Evolutionary conservation across 2,113 vertebrate species (phyloP).

Genomic region (Erpornis zantholeuca): DNA sequence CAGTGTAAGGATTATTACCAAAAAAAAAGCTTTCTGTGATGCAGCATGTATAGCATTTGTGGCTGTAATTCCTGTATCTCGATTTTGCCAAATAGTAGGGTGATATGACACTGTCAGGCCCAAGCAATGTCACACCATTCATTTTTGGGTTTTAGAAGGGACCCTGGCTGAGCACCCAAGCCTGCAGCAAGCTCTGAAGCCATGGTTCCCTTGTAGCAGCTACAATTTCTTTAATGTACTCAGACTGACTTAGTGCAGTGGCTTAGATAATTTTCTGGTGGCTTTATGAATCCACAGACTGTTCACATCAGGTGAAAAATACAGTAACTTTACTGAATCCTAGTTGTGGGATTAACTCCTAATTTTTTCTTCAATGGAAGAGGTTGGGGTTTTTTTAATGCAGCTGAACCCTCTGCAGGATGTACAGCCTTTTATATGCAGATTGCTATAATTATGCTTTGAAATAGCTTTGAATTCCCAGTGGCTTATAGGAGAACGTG

Average conservation of each 20-base stretch:
- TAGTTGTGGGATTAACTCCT: conserved; percentile 73
- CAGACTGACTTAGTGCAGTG: not conserved
- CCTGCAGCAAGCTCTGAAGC: not conserved
- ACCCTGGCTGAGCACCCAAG: rapidly evolving
- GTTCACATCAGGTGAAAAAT: conserved; percentile 70
- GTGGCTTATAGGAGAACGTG: conserved; percentile 75
- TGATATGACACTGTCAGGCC: not conserved
- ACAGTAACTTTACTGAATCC: conserved; percentile 65
- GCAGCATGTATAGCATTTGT: not conserved
- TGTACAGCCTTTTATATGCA: conserved; percentile 79
- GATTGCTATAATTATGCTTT: conserved; percentile 80
- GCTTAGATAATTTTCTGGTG: conserved; percentile 56
- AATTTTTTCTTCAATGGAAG: conserved; percentile 73
- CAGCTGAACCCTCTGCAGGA: conserved; percentile 64
- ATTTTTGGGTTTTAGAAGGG: not conserved
- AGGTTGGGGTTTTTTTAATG: conserved; percentile 34
- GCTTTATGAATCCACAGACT: conserved; percentile 41
- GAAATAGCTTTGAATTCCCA: conserved; percentile 79
- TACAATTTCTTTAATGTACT: not conserved
- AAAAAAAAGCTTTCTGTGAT: not conserved
- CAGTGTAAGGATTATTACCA: not conserved
- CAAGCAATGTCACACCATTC: not conserved
- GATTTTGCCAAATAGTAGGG: not conserved
- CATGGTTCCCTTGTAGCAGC: not conserved
- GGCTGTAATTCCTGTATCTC: not conserved